Evolutionary conservation across 2,113 vertebrate species (phyloP).

Genomic region (Hyla sarda): DNA sequence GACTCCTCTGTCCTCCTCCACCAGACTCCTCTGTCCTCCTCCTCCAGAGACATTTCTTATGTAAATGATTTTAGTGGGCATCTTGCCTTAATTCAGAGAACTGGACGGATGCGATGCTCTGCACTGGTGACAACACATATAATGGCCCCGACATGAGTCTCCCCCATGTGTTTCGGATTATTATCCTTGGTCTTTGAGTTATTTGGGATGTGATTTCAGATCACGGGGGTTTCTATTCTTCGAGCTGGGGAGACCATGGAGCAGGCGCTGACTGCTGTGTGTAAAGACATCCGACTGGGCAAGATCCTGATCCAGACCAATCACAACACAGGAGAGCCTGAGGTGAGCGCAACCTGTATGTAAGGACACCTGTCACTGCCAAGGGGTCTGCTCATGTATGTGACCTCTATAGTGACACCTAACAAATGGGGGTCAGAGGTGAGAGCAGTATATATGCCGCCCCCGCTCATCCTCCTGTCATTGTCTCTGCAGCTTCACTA

Average conservation of each 20-base stretch:
- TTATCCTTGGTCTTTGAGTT: neutral
- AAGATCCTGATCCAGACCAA: slow-evolving; percentile 96
- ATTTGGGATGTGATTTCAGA: slow-evolving; percentile 64
- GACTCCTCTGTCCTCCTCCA: too few species aligned
- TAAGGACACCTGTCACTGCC: neutral
- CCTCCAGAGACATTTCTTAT: too few species aligned
- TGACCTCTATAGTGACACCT: neutral
- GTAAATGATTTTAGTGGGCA: too few species aligned
- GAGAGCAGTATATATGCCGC: too few species aligned
- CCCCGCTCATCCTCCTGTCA: neutral
- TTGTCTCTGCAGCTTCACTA: slow-evolving; percentile 81
- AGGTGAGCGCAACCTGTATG: slow-evolving; percentile 59
- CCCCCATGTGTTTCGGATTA: neutral
- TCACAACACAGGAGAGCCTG: slow-evolving; percentile 85
- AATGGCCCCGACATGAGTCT: too few species aligned
- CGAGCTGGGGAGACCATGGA: slow-evolving; percentile 92
- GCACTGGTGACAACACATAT: too few species aligned
- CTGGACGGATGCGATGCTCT: too few species aligned
- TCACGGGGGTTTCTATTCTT: slow-evolving; percentile 87
- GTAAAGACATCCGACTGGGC: slow-evolving; percentile 89
- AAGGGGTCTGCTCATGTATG: neutral
- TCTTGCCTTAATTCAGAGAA: too few species aligned
- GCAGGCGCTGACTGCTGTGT: slow-evolving; percentile 86
- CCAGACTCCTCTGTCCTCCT: too few species aligned
- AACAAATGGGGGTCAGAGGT: too few species aligned